Conservation (phyloP, 2,888 invertebrate species). For the Meganola albula region DNA sequence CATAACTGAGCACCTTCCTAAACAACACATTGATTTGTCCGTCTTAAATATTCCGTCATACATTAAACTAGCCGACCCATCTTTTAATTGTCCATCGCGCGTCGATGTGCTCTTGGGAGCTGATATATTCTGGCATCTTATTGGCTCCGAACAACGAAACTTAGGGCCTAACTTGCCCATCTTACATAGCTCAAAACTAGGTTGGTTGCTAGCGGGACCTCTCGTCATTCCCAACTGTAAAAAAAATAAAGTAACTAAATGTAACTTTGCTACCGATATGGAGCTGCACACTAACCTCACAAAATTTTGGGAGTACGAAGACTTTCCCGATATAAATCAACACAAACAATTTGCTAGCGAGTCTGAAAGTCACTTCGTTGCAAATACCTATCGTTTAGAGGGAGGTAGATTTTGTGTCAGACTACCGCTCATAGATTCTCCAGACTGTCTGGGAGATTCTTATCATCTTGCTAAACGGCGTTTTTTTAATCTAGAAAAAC, state of each 20-base stretch:
- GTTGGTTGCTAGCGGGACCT: conserved; percentile 9
- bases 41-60: conserved; percentile 2
- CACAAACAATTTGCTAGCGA: conserved; percentile 1
- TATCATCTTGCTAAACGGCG: conserved; percentile 16
- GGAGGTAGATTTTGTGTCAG: conserved; percentile 20
- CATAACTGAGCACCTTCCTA: conserved; percentile 8
- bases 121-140: conserved; percentile 10
- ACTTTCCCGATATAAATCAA: not conserved
- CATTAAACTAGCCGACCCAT: conserved; percentile 11
- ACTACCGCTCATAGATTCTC: conserved; percentile 5
- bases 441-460: conserved; percentile 17
- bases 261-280: too few species aligned
- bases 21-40: not conserved
- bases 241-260: too few species aligned
- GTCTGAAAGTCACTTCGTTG: conserved; percentile 21
- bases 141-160: conserved; percentile 3
- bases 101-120: conserved; percentile 1
- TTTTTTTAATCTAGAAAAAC: conserved; percentile 4
- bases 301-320: conserved; percentile 11
- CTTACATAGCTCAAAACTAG: conserved; percentile 4
- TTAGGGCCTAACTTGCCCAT: conserved; percentile 1
- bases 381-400: conserved; percentile 9
- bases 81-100: conserved; percentile 2
- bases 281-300: too few species aligned
- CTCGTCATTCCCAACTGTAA: too few species aligned